Evolutionary conservation across 2,888 invertebrate species (phyloP), one percentile per base, ranked within the genome.

Genomic region (Xylophagus ater): DNA sequence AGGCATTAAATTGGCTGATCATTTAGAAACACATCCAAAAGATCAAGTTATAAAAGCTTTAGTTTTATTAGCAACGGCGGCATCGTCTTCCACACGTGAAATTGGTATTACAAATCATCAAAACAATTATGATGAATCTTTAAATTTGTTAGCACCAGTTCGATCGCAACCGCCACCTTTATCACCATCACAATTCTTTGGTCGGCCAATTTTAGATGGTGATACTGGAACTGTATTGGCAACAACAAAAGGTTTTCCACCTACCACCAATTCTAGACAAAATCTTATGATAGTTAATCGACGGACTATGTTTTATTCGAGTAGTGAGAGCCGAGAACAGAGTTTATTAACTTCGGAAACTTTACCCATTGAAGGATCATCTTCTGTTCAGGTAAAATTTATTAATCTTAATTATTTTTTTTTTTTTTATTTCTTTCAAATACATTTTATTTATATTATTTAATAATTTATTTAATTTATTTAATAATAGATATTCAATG

Each of bases 31-130:
- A 18, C 87, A 87, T 68, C 86, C 87, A 28, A 87, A 87, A 62
- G 86, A 86, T 53, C 85, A 85, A 65, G 85, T 88, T 35, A 87
- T 87, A 51, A 83, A 79, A 59, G 87, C 87, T 17, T 67, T 88
- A 46, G 62, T 76, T 38, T 58, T 62, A 47, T 53, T 62, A 56
- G 34, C 40, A 10, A 30, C 35, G 8, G 17, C 7, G 26, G n/a
- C n/a, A n/a, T n/a, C n/a, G n/a, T n/a, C n/a, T n/a, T n/a, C n/a
- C n/a, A n/a, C n/a, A n/a, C n/a, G n/a, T n/a, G n/a, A n/a, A n/a
- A n/a, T n/a, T n/a, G n/a, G n/a, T n/a, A n/a, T n/a, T n/a, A n/a
- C n/a, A n/a, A n/a, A n/a, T n/a, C n/a, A n/a, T n/a, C n/a, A n/a
- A n/a, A n/a, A n/a, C n/a, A n/a, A n/a, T n/a, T n/a, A n/a, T n/a